Evolutionary conservation across 2,113 vertebrate species (phyloP), one percentile per base, ranked within the genome.

Genomic region (Nannobrachium achirus): DNA sequence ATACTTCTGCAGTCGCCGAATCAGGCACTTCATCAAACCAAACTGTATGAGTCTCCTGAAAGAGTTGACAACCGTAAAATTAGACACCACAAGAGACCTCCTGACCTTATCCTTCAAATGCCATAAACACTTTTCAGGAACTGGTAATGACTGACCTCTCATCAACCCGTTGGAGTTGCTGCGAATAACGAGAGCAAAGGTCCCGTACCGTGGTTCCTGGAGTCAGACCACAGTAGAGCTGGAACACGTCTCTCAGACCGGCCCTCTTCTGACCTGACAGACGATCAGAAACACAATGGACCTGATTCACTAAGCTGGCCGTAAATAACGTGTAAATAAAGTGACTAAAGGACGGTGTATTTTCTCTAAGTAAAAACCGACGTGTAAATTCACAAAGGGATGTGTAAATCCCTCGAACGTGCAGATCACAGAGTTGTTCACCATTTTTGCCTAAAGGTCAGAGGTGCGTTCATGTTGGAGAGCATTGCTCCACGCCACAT

Each of bases 1-100:
- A 71, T 98, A 99, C 66, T 99, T 99, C 89, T 99, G 98, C 39
- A 99, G 94, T 45, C 96, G 90, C 1, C 97, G 93, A 84, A 99
- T 98, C n/a, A 99, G 92, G 63, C 90, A 93, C 82, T 96, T 98
- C 95, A 99, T 98, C 73, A 99, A 87, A 7, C 98, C 98, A 44
- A 99, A 99, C 86, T 99, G 98, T 86, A 99, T 95, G 11, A 99
- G 91, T 81, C 93, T 96, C 88, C 98, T 99, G 80, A 16, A 56
- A 20, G 8, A 51, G 11, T 67, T 10, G 33, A 56, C 41, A n/a
- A 33, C 25, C 25, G 3, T 33, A 33, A 33, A 33, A 51, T 38
- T 15, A 49, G 10, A 1, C 51, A 50, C 18, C 49, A 20, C 7
- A 44, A 56, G 61, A 39, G 33, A 10, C 44, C 20, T 7, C 46